A percentile compares a stretch with the other conserved stretches of the same genome.
phyloP scores from a whole-genome alignment of 2,113 vertebrate genomes.

The Sapayoa aenigma region DNA sequence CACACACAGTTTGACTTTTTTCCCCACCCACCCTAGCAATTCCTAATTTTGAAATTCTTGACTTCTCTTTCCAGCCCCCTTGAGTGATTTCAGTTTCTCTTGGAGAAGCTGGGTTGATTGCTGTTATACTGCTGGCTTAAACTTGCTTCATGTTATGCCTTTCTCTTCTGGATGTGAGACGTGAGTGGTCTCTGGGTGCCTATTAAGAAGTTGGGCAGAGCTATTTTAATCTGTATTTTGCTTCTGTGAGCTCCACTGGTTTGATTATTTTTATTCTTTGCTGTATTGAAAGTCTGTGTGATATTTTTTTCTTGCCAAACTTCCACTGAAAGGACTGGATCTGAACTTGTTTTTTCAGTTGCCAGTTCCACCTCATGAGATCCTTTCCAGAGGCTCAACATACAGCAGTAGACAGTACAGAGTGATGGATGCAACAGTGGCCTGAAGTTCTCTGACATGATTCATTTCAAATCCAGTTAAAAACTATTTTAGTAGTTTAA shows the following conservation, averaged over 20 bases:
- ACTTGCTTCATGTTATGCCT: background rate
- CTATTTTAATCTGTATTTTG: background rate
- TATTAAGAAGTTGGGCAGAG: background rate
- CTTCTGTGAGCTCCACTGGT: background rate
- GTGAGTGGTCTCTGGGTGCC: background rate
- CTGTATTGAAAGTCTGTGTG: background rate
- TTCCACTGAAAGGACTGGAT: background rate
- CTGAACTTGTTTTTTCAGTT: background rate
- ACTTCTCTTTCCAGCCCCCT: background rate
- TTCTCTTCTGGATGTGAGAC: background rate
- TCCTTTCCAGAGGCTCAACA: background rate
- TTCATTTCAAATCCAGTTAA: background rate
- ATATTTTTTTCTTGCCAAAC: background rate
- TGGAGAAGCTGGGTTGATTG: background rate
- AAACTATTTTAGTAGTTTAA: background rate
- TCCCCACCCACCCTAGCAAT: background rate
- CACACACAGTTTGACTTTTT: background rate
- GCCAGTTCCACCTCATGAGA: background rate
- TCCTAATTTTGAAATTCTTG: background rate
- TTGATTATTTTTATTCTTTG: background rate
- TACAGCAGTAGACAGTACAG: background rate
- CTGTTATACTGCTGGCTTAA: background rate
- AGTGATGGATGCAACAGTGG: background rate
- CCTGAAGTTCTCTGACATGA: background rate
- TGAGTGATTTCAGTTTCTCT: background rate